Base-by-base conservation (phyloP, 2,113 vertebrate species). In the Microtus montanus region DNA sequence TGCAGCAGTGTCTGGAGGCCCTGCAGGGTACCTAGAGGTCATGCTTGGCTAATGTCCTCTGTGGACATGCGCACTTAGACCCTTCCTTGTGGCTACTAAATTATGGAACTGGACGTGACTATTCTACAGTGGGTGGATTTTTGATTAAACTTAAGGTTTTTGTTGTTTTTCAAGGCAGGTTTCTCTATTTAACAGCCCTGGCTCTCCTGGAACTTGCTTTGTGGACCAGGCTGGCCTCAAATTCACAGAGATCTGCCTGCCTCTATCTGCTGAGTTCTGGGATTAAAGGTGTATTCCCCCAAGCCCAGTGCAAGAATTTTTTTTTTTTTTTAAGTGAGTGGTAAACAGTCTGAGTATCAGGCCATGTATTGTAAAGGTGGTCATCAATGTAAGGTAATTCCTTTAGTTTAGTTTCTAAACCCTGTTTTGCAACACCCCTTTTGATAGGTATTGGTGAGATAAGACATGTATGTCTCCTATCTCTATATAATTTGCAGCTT, bases 101-200 rank as follows among this genome's bases (percentile, higher is more conserved):
- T 93, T 91, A 66, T 80, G 75, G 47, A 5, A 77, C 35, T 95
- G 33, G 90, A 47, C 24, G n/a, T 92, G 44, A 79, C 89, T 85
- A 7, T 93, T 75, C 41, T 52, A 75, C 17, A 24, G 7, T 85
- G n/a, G 58, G 58, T 89, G 70, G 85, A 83, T 84, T 75, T 91
- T 91, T 96, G 17, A 83, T 63, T 41, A 63, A 77, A 77, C 35
- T 71, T n/a, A 71, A 71, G 70, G 70, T 7, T n/a, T 17, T 71
- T 38, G 7, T 38, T 38, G 7, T n/a, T 71, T 71, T 71, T 24
- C n/a, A 73, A 73, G n/a, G 38, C 17, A 38, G 35, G 17, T 71
- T 71, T 71, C 35, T 71, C 35, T 71, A 8, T 71, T 35, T 71
- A 38, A 71, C 35, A 71, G 70, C 70, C 35, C 35, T 71, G 7